Evolutionary conservation across 1,140 invertebrate species (phyloP), one percentile per base, ranked within the genome.

Genomic region (Subanguina moxae): DNA sequence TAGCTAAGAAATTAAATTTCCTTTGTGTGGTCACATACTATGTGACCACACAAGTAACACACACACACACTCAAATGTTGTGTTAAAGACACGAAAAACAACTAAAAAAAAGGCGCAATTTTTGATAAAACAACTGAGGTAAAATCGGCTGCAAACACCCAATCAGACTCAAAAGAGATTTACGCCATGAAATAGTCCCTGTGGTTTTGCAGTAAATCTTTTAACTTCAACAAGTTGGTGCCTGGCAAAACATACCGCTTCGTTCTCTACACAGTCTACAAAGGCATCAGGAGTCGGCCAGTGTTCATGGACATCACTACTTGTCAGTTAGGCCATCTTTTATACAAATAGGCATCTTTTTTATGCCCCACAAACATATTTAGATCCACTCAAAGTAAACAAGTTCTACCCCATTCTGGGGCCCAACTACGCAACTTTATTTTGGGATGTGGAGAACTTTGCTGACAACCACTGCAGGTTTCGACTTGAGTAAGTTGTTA

Each of bases 201-300:
- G n/a, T n/a, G 11, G 43, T 25, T 45, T 45, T 78, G 68, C 65
- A 80, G 79, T 28, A 79, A 75, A 58, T 80, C 78, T n/a, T 77
- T 78, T 25, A 80, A 77, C n/a, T 80, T 80, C 80, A 80, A 79
- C 57, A 82, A 82, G 62, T 56, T 80, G 27, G 78, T 80, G 32
- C 78, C 78, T 11, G 78, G 78, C 56, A 81, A 80, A 45, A 82
- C 78, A 1, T 80, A 80, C 68, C 63, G 64, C 15, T 80, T 80
- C 64, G 58, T 66, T 8, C 43, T 80, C 27, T 80, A 73, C 59
- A 80, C 78, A 17, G 68, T 80, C 19, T 82, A 80, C 38, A 77
- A 82, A 48, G 74, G 75, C 5, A 65, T 82, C 15, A 67, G 61
- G 19, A 82, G 80, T 61, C 32, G 78, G 42, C 78, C 78, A 5